Evolutionary conservation across 2,113 vertebrate species (phyloP), one percentile per base, ranked within the genome.

Genomic region (Corydoras sp.): DNA sequence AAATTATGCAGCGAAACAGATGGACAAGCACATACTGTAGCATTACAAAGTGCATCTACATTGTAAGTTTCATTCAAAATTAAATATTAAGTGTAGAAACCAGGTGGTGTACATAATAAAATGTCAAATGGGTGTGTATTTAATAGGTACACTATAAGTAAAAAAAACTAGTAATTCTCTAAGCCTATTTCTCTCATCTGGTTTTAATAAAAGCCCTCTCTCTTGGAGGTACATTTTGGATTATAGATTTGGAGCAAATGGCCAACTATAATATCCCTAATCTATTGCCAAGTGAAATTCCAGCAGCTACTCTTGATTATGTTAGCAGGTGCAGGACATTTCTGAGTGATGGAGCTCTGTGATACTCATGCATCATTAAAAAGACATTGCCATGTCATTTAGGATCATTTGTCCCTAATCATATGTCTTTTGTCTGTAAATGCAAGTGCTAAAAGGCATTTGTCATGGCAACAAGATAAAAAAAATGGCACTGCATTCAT

Each of bases 301-400:
- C 54, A 67, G 48, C 56, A 73, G 48, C 56, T 61, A 29, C 11
- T 48, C 10, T 9, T 62, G 31, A 55, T 62, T 9, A 35, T 49
- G 15, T 56, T 67, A 48, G 14, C 50, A 68, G 31, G 35, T n/a
- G 12, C 18, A 66, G 51, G 56, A 24, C 55, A 14, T 56, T 59
- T 18, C 35, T 67, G 15, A 67, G 11, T 74, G 58, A 60, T 24
- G 49, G 9, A 43, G 72, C 31, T 48, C 61, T 48, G 31, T 62
- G 65, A 68, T 74, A 62, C 62, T 55, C 32, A 32, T 14, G 9
- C 55, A 64, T 64, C 31, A 71, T 67, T 76, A 67, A 76, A 62
- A 71, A 68, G 12, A 48, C 65, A 68, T 58, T 14, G 6, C 32
- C 31, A 24, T 71, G 66, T 71, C 48, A 56, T 60, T 70, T 43